Percentiles rank a stretch among this genome's conserved stretches.
These are phyloP conservation scores for Drosophila subquinaria DNA, from an alignment of 2,888 invertebrate genomes.

Conservation along the genomic window DNA sequence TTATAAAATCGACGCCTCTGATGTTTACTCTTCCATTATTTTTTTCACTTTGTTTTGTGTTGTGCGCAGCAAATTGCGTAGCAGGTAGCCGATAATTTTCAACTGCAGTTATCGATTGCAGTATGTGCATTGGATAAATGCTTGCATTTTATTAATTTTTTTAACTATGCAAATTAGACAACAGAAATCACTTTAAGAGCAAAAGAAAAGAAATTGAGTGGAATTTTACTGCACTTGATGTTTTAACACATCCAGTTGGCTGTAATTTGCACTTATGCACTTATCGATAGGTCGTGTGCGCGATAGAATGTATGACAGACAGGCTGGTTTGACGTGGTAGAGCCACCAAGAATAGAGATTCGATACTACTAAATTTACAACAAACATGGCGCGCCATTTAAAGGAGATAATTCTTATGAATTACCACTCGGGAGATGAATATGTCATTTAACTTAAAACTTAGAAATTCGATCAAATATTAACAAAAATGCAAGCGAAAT, in stretches of 20 bases:
- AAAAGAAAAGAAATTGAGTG: neutral
- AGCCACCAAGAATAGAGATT: too few species aligned
- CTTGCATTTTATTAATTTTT: neutral
- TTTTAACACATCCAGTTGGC: neutral
- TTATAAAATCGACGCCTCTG: slow-evolving; percentile 28
- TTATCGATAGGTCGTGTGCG: slow-evolving; percentile 16
- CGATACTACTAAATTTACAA: too few species aligned
- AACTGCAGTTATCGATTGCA: slow-evolving; percentile 11
- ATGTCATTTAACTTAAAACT: too few species aligned
- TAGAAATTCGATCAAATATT: too few species aligned
- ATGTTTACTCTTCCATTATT: slow-evolving; percentile 60
- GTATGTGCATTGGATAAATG: neutral
- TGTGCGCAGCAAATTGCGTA: slow-evolving; percentile 51
- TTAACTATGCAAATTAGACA: neutral
- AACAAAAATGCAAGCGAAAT: too few species aligned
- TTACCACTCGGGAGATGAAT: too few species aligned
- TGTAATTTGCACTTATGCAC: neutral
- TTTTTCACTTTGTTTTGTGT: slow-evolving; percentile 63
- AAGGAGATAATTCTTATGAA: too few species aligned
- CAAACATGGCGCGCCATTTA: too few species aligned
- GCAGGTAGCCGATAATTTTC: slow-evolving; percentile 31
- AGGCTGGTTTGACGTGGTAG: slow-evolving; percentile 14
- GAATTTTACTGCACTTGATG: neutral
- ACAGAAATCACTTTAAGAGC: neutral
- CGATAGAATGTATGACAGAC: slow-evolving; percentile 33